These are phyloP conservation scores for Misgurnus anguillicaudatus DNA, from an alignment of 2,113 vertebrate genomes.

Conservation along the genomic window DNA sequence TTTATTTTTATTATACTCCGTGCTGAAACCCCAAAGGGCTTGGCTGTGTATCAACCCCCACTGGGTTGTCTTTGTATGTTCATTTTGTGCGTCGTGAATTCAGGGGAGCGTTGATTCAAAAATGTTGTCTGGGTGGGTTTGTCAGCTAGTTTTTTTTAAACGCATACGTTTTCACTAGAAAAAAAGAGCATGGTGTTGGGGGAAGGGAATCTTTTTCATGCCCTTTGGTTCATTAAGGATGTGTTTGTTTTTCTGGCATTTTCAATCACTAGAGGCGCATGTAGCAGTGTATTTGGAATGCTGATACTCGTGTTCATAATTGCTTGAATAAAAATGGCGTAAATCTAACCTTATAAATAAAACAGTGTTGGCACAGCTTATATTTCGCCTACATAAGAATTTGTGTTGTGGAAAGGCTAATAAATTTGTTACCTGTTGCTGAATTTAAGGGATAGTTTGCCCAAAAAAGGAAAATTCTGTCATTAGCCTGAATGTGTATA, in stretches of 20 bases:
- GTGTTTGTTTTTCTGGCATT: conserved; percentile 28
- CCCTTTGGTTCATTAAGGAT: conserved; percentile 21
- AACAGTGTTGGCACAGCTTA: conserved; percentile 28
- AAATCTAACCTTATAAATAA: conserved; percentile 30
- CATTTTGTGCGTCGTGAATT: no score
- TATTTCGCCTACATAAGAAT: background rate
- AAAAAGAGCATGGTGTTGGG: conserved; percentile 63
- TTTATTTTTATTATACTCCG: background rate
- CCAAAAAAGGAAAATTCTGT: background rate
- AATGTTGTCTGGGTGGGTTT: background rate
- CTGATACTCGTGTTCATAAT: conserved; percentile 22
- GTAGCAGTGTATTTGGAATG: conserved; percentile 53
- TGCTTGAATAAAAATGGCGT: conserved; percentile 35
- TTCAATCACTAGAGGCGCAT: background rate
- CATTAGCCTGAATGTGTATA: no score
- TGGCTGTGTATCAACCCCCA: background rate
- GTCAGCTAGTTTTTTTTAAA: background rate
- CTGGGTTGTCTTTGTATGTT: background rate
- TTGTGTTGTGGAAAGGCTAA: background rate
- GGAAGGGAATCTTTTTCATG: conserved; percentile 44
- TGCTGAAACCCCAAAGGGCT: background rate
- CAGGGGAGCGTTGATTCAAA: no score
- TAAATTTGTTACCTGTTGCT: background rate
- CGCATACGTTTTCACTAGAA: conserved; percentile 40
- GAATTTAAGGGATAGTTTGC: background rate